These are phyloP conservation scores for Philaenus spumarius DNA, from an alignment of 1,140 invertebrate genomes.

Conservation along the genomic window DNA sequence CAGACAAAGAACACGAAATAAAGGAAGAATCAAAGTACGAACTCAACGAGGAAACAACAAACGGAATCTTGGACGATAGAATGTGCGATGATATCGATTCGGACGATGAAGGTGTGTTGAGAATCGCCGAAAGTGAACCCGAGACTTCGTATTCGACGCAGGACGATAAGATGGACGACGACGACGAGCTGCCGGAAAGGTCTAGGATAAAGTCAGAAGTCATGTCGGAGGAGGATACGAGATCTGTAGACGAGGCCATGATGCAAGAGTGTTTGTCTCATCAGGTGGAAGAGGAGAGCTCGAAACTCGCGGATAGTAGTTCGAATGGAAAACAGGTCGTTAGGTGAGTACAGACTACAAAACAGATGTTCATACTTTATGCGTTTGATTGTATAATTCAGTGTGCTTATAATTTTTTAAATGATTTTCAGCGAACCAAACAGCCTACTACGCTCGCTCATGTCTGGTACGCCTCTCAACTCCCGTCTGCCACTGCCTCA, in stretches of 20 bases:
- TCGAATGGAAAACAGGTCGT: too few relatives aligned
- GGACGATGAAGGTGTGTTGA: slow-evolving; percentile 9
- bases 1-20: neutral
- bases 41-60: neutral
- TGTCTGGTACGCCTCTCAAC: slow-evolving; percentile 57
- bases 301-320: neutral
- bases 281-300: neutral
- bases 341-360: too few relatives aligned
- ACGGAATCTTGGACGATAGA: too few relatives aligned
- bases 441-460: slow-evolving; percentile 60
- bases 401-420: neutral
- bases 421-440: slow-evolving; percentile 49
- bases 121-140: slow-evolving; percentile 4
- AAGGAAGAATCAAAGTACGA: neutral
- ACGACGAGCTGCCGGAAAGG: too few relatives aligned
- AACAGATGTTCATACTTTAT: too few relatives aligned
- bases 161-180: too few relatives aligned
- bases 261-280: neutral
- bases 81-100: neutral
- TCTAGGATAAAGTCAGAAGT: too few relatives aligned
- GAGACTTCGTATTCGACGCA: too few relatives aligned
- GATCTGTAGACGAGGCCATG: too few relatives aligned
- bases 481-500: neutral
- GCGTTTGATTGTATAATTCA: too few relatives aligned
- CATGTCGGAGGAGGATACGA: too few relatives aligned